Base-by-base conservation (phyloP, 2,797 vertebrate genomes). In the Chrysolophus pictus region DNA sequence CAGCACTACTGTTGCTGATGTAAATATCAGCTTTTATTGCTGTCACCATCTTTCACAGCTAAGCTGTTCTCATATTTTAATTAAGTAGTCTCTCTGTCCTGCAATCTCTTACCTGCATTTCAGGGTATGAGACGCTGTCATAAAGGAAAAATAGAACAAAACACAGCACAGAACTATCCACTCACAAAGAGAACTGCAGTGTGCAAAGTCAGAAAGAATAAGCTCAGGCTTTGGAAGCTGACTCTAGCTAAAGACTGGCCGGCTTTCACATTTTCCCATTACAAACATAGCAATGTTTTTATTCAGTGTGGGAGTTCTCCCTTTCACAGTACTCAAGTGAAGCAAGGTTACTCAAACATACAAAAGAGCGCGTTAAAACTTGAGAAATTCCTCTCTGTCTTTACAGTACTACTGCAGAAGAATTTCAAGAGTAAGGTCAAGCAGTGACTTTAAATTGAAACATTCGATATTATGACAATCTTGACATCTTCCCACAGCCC, bases 21-120 rank as follows among this genome's bases (percentile, higher is more conserved):
- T 42, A 91, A 94, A 70, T 63, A 88, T 19, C 80, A 92, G 42
- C 53, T 90, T 84, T 86, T 73, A 78, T 67, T 87, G 84, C 69
- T 65, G n/a, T 44, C 78, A 41, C 53, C 42, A 19, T 64, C 77
- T 75, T 79, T 90, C 75, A 87, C 62, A 86, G 46, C 24, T 80
- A 82, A 29, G 44, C 28, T 53, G 64, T 28, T 84, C 72, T 77
- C 72, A 89, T 37, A 15, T 90, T 94, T 94, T 69, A 91, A 88
- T 84, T 91, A 60, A 81, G 77, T 49, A 84, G 35, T 12, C 67
- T 86, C 93, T 88, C 88, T 60, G 68, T 59, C 10, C 33, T 62
- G 29, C 44, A 80, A 6, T 23, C 12, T 23, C 77, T 86, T 90
- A 84, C 51, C 72, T 72, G 42, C 37, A 56, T 76, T 90, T 68